Conservation (phyloP, 1,140 invertebrate species). For the Formica exsecta region DNA sequence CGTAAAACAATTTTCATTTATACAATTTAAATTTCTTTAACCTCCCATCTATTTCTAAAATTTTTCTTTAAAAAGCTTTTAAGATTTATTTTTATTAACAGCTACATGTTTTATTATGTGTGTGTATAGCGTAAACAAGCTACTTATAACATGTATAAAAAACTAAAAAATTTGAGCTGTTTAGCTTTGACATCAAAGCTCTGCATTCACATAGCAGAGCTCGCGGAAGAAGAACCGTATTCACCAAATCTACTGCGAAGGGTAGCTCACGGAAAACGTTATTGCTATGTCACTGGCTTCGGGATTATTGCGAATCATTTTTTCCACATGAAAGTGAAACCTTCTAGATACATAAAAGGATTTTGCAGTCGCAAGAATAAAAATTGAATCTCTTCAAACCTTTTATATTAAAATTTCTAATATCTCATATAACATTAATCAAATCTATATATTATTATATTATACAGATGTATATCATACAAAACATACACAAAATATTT, state of each 20-base stretch:
- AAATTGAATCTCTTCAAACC: constrained; percentile 9
- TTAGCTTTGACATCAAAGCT: too few relatives aligned
- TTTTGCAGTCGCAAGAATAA: background rate
- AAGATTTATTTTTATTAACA: background rate
- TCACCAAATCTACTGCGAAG: constrained; percentile 62
- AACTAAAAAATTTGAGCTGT: background rate
- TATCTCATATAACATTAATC: background rate
- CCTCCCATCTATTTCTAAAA: background rate
- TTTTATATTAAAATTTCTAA: background rate
- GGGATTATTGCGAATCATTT: constrained; percentile 83
- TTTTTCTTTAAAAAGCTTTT: background rate
- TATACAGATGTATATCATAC: too few relatives aligned
- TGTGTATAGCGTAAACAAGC: too few relatives aligned
- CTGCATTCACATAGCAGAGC: background rate
- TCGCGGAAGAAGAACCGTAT: constrained; percentile 58
- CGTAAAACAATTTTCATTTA: background rate
- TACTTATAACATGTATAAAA: background rate
- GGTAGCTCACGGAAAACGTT: constrained; percentile 79
- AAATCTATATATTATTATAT: too few relatives aligned
- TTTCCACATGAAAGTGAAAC: constrained; percentile 81
- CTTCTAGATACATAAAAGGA: constrained; percentile 46
- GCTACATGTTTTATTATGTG: background rate
- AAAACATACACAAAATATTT: background rate
- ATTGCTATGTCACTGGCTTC: constrained; percentile 82
- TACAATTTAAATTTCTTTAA: constrained; percentile 6